phyloP scores from a whole-genome alignment of 2,113 vertebrate genomes.

The Sorex fumeus region DNA sequence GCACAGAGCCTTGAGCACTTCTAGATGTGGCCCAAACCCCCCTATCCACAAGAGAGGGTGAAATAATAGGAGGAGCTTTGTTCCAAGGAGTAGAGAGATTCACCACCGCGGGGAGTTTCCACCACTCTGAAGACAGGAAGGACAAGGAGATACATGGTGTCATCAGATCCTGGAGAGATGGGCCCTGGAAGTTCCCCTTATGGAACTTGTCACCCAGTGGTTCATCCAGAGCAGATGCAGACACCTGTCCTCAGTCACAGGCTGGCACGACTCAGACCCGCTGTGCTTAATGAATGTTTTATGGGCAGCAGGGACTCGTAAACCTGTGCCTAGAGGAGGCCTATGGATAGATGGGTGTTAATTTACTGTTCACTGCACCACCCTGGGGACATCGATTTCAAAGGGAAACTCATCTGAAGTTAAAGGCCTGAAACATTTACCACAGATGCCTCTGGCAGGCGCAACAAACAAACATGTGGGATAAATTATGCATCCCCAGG shows the following conservation, averaged over 20 bases:
- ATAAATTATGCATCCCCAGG: conserved; percentile 76
- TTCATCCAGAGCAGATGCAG: conserved; percentile 44
- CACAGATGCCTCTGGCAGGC: conserved; percentile 70
- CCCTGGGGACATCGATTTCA: conserved; percentile 80
- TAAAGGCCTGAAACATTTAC: conserved; percentile 82
- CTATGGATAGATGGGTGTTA: conserved; percentile 75
- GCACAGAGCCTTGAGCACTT: too few species aligned
- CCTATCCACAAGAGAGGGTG: not conserved
- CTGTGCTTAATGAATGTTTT: conserved; percentile 86
- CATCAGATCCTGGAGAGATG: not conserved
- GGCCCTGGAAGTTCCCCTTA: conserved; percentile 54
- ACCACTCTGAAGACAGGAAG: not conserved
- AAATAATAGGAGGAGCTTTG: not conserved
- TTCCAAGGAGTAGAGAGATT: not conserved
- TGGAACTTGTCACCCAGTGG: conserved; percentile 57
- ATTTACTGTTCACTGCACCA: conserved; percentile 76
- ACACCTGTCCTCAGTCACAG: not conserved
- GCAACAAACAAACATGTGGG: conserved; percentile 73
- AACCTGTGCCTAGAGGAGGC: conserved; percentile 57
- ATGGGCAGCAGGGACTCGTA: conserved; percentile 70
- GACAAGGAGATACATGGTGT: not conserved
- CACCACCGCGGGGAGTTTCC: not conserved
- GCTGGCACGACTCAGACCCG: not conserved
- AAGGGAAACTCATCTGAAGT: conserved; percentile 81
- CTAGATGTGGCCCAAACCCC: too few species aligned